phyloP scores from a whole-genome alignment of 2,888 invertebrate species.

The Epinotia ramella region DNA sequence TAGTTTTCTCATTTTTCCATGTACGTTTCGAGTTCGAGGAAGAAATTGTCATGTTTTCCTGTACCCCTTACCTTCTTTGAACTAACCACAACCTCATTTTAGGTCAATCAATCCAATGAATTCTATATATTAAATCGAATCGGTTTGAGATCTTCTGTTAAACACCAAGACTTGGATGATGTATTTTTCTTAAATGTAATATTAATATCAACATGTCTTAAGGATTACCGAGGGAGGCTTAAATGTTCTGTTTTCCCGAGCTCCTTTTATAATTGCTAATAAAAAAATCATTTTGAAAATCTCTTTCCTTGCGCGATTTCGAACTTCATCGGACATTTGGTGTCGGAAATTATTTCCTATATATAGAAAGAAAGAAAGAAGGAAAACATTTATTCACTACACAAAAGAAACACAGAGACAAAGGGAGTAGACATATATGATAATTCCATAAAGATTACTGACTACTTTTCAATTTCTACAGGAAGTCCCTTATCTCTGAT shows the following conservation, averaged over 20 bases:
- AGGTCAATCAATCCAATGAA: constrained; percentile 20
- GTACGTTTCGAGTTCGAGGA: constrained; percentile 9
- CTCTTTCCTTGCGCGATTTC: neutral
- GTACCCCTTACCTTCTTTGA: constrained; percentile 16
- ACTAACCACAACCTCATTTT: constrained; percentile 29
- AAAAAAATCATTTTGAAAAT: neutral
- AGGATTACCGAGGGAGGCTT: neutral
- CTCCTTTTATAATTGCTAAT: neutral
- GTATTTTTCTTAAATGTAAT: neutral
- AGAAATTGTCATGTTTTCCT: constrained; percentile 22
- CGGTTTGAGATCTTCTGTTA: neutral
- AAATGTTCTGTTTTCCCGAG: neutral
- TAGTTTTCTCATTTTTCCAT: neutral
- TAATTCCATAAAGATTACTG: constrained; percentile 52
- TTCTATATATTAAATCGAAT: neutral
- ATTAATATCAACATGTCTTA: neutral
- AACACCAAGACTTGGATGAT: neutral
- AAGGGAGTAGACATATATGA: constrained; percentile 31
- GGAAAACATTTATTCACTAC: no score
- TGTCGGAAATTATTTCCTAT: constrained; percentile 41
- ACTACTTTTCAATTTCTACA: constrained; percentile 50
- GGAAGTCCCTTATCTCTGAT: constrained; percentile 40
- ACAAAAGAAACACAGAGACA: no score
- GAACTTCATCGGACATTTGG: constrained; percentile 43
- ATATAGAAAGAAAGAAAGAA: no score